Base-by-base conservation (phyloP, 2,888 invertebrate genomes). In the Unio delphinus region DNA sequence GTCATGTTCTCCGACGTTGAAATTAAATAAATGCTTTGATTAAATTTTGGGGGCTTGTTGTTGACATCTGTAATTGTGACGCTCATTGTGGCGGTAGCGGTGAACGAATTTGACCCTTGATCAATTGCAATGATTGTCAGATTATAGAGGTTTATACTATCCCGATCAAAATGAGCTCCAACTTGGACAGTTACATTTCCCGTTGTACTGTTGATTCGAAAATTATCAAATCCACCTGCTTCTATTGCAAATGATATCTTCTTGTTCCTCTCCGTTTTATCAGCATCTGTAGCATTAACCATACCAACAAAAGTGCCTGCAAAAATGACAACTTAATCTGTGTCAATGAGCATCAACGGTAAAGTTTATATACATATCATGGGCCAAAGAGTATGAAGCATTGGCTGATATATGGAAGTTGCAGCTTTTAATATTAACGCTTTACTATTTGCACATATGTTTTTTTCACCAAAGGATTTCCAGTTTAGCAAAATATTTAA, bases 21-120 rank as follows among this genome's bases (percentile, higher is more conserved):
- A 15, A 15, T 3, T 45, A 11, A 8, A 57, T 67, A 73, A 6
- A 11, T 4, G 0, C 23, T 58, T 6, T 59, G 8, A 15, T 57
- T 61, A 61, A 77, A 77, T 0, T 8, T 34, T 23, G 87, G 87
- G n/a, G 34, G 54, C 68, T 82, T 80, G 69, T 87, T 86, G 67
- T 87, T 87, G 17, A 86, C 81, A 63, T 85, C 84, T 23, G 26
- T 64, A 3, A 87, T 64, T 2, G 67, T 59, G 4, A 87, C 74
- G 11, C 75, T 79, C 26, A 87, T 64, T 3, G 77, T 82, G 18
- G 80, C 72, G 5, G 80, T 84, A 17, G 80, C 81, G 8, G 80
- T 82, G 57, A 65, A 67, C 6, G 80, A 69, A 5, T 80, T 75
- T 0, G 76, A 69, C 5, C 83, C 83, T 28, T 73, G 71, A 67